A percentile compares a stretch with the other conserved stretches of the same genome.
Evolutionary conservation across 2,797 vertebrate species (phyloP).

Genomic region (Lutjanus campechanus): DNA sequence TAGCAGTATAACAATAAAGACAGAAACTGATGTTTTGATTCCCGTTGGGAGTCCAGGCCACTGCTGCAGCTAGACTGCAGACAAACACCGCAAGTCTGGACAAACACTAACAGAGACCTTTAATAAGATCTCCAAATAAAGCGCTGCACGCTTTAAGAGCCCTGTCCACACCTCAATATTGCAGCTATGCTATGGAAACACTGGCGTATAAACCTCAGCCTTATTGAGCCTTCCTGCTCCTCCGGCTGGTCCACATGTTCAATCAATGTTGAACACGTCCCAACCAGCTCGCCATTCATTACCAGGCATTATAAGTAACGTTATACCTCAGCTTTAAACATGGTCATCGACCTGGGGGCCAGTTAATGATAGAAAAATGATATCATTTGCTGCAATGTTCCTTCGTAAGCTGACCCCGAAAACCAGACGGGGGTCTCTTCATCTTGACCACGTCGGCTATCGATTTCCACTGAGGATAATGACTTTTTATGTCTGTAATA

Average conservation of each 20-base stretch:
- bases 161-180: conserved; percentile 53
- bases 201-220: conserved; percentile 51
- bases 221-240: conserved; percentile 29
- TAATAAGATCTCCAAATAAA: conserved; percentile 78
- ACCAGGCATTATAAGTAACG: conserved; percentile 74
- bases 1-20: conserved; percentile 42
- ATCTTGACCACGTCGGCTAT: conserved; percentile 80
- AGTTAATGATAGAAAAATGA: conserved; percentile 82
- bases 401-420: conserved; percentile 81
- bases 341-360: conserved; percentile 75
- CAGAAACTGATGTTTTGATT: conserved; percentile 44
- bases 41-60: conserved; percentile 9
- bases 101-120: conserved; percentile 69
- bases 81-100: conserved; percentile 72
- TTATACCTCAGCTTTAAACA: conserved; percentile 77
- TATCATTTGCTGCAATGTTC: conserved; percentile 79
- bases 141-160: conserved; percentile 21
- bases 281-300: conserved; percentile 71
- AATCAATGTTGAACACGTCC: conserved; percentile 75
- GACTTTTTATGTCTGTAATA: conserved; percentile 85
- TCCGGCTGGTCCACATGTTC: conserved; percentile 44
- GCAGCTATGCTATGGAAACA: conserved; percentile 67
- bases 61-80: conserved; percentile 56
- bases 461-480: conserved; percentile 83
- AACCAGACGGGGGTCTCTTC: conserved; percentile 80